Percentiles rank a stretch among this genome's conserved stretches.
Conservation (phyloP, 1,140 invertebrate species). For the Eurosta solidaginis region DNA sequence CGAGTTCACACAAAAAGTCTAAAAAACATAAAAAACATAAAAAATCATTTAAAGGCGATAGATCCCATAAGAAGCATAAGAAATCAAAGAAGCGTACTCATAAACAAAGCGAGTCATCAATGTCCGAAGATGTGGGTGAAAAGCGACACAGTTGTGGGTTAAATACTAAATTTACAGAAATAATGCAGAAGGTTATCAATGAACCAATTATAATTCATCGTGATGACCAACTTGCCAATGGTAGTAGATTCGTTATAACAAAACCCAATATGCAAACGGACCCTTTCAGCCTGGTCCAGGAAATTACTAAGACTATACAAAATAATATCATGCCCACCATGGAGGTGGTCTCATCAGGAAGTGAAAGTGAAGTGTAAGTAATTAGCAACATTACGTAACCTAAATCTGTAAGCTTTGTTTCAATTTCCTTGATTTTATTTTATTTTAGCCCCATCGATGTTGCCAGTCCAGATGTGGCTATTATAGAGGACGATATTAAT, state of each 20-base stretch:
- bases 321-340: conserved; percentile 60
- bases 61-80: conserved; percentile 52
- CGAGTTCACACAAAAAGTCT: conserved; percentile 48
- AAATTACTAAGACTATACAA: conserved; percentile 57
- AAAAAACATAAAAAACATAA: conserved; percentile 64
- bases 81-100: conserved; percentile 48
- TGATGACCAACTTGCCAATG: conserved; percentile 55
- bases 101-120: conserved; percentile 43
- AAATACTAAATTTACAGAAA: conserved; percentile 53
- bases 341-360: conserved; percentile 70
- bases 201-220: conserved; percentile 32
- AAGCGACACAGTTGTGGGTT: conserved; percentile 38
- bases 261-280: conserved; percentile 49
- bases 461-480: conserved; percentile 75
- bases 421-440: conserved; percentile 40
- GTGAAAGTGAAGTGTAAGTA: conserved; percentile 66
- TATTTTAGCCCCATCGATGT: conserved; percentile 68
- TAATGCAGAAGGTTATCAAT: conserved; percentile 49
- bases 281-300: conserved; percentile 50
- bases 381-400: background rate
- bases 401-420: background rate
- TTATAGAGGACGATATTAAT: conserved; percentile 84
- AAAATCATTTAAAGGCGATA: conserved; percentile 49
- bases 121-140: conserved; percentile 38
- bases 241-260: conserved; percentile 42